Evolutionary conservation across 2,113 vertebrate genomes (phyloP), one percentile per base, ranked within the genome.

Genomic region (Steatornis caripensis): DNA sequence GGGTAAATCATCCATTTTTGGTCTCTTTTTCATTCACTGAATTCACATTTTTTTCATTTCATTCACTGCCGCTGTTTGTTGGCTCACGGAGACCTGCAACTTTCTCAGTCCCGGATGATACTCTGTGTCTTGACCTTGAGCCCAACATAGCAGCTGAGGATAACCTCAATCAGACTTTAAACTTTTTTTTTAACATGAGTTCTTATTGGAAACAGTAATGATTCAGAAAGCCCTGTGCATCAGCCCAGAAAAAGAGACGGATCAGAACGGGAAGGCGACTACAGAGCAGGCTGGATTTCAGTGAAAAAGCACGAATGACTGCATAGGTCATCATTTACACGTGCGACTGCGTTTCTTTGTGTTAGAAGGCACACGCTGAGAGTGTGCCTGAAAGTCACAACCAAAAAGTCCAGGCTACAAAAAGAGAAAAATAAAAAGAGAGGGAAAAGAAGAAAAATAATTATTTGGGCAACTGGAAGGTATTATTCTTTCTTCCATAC

Each of bases 401-500:
- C 48, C 39, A 41, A 57, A 48, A 68, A 81, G 48, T 15, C 15
- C 68, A 30, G 41, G 32, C 39, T 75, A 37, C 37, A 90, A 51
- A 72, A 69, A 72, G n/a, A 32, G 16, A 70, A 72, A 65, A 84
- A 72, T 10, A 57, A 68, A 71, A 70, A 54, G 2, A 7, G 14
- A 43, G 4, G 4, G 2, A 3, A 0, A 1, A 24, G 29, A 41
- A 55, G 54, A 32, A 48, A 57, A 84, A 66, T 6, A 87, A 95
- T 91, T 94, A 97, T 94, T 96, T 93, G 58, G 89, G 93, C 96
- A 95, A 97, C 94, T 96, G 97, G 85, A 96, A 97, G 87, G 91
- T 93, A 95, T 97, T 95, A 95, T 78, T 96, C 54, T 57, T 49
- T 72, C 78, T 85, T 93, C 85, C 71, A 48, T 70, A 93, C 49